Percentiles rank a stretch among this genome's conserved stretches.
phyloP scores from a whole-genome alignment of 2,888 invertebrate genomes.

The Andricus quercusramuli region DNA sequence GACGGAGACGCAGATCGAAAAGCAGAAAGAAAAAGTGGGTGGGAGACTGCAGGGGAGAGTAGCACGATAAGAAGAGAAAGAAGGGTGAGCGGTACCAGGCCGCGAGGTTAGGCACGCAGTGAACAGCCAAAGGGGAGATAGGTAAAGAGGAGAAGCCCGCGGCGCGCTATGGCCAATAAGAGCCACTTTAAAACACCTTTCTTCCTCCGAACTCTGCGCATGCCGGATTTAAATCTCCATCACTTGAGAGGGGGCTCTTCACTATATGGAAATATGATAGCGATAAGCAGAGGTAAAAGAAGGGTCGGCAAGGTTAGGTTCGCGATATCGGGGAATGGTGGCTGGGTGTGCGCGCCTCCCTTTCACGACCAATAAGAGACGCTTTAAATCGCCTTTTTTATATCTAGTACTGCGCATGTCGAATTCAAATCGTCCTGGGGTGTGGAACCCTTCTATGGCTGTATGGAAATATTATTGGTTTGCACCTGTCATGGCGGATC shows the following conservation, averaged over 20 bases:
- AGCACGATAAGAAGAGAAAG: slow-evolving; percentile 59
- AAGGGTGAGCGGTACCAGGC: slow-evolving; percentile 48
- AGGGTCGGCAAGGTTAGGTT: slow-evolving; percentile 51
- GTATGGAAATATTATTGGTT: slow-evolving; percentile 69
- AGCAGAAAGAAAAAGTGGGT: slow-evolving; percentile 56
- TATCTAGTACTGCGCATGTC: slow-evolving; percentile 72
- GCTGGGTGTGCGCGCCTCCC: slow-evolving; percentile 64
- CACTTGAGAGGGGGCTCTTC: slow-evolving; percentile 59
- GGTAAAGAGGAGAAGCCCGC: slow-evolving; percentile 60
- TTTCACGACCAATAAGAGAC: slow-evolving; percentile 68
- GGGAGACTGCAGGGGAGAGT: slow-evolving; percentile 37
- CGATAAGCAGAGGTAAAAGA: slow-evolving; percentile 66
- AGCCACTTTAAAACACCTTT: slow-evolving; percentile 75
- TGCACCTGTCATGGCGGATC: slow-evolving; percentile 33
- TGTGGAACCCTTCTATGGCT: slow-evolving; percentile 60
- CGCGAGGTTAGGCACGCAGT: slow-evolving; percentile 67
- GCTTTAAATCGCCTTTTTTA: slow-evolving; percentile 69
- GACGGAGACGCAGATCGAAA: slow-evolving; percentile 55
- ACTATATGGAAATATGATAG: slow-evolving; percentile 75
- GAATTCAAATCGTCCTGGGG: slow-evolving; percentile 71
- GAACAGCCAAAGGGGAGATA: slow-evolving; percentile 66
- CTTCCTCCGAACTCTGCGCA: slow-evolving; percentile 65
- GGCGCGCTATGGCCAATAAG: slow-evolving; percentile 76
- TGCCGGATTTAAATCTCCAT: slow-evolving; percentile 72
- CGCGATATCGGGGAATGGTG: slow-evolving; percentile 51